A percentile compares a stretch with the other conserved stretches of the same genome.
These are phyloP conservation scores for Apotomis capreana DNA, from an alignment of 2,888 invertebrate species.

Conservation along the genomic window DNA sequence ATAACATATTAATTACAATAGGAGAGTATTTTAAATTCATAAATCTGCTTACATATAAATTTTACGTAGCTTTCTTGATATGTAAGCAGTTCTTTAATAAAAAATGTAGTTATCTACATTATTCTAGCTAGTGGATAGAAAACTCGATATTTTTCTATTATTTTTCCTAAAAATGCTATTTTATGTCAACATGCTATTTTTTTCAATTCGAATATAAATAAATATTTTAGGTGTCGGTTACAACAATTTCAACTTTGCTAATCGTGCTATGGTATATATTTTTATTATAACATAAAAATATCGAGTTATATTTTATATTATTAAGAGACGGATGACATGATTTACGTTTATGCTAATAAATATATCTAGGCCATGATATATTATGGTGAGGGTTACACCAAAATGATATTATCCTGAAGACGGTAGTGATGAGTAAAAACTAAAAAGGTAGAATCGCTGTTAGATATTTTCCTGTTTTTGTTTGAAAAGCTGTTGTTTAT, in stretches of 20 bases:
- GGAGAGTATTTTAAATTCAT: conserved; percentile 40
- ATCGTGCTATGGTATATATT: conserved; percentile 25
- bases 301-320: conserved; percentile 27
- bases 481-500: no score
- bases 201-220: neutral
- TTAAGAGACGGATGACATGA: conserved; percentile 67
- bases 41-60: conserved; percentile 40
- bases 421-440: conserved; percentile 1
- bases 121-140: conserved; percentile 31
- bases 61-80: conserved; percentile 37
- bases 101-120: conserved; percentile 37
- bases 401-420: conserved; percentile 16
- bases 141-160: conserved; percentile 39
- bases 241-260: conserved; percentile 15
- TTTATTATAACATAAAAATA: conserved; percentile 35
- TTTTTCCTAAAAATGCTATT: conserved; percentile 8
- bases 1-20: conserved; percentile 40
- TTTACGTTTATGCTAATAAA: conserved; percentile 49
- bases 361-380: conserved; percentile 49
- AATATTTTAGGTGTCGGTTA: conserved; percentile 9
- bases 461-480: neutral
- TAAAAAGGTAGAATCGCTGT: conserved; percentile 21
- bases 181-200: conserved; percentile 21
- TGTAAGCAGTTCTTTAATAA: conserved; percentile 35
- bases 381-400: conserved; percentile 28